A percentile compares a stretch with the other conserved stretches of the same genome.
phyloP scores from a whole-genome alignment of 2,113 vertebrate species.

The Daphoenositta chrysoptera region DNA sequence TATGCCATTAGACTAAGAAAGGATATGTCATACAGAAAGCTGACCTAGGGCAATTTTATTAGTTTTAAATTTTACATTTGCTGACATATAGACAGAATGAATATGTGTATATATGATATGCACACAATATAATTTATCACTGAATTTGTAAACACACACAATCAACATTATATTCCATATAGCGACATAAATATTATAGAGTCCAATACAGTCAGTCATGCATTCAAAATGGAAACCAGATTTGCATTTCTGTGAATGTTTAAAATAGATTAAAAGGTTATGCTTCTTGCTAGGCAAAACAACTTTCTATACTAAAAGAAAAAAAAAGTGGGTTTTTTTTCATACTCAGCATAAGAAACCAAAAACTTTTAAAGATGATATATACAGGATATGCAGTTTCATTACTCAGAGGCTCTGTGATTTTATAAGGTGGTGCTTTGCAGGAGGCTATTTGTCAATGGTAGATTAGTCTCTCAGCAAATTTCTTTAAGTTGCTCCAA shows the following conservation, averaged over 20 bases:
- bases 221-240: not conserved
- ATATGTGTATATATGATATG: not conserved
- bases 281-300: not conserved
- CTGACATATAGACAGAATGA: not conserved
- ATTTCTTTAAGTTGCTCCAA: not conserved
- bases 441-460: not conserved
- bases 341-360: not conserved
- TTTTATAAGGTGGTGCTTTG: not conserved
- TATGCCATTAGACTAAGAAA: not conserved
- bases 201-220: not conserved
- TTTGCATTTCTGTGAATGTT: not conserved
- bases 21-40: not conserved
- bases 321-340: not conserved
- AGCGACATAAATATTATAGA: not conserved
- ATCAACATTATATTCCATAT: not conserved
- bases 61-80: not conserved
- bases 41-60: not conserved
- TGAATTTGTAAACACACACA: not conserved
- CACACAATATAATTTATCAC: not conserved
- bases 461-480: not conserved
- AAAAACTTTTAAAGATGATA: not conserved
- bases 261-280: not conserved
- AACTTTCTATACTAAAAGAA: not conserved
- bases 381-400: not conserved
- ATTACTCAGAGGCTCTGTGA: not conserved